Base-by-base conservation (phyloP, 2,888 invertebrate species). In the Caenorhabditis sinica region DNA sequence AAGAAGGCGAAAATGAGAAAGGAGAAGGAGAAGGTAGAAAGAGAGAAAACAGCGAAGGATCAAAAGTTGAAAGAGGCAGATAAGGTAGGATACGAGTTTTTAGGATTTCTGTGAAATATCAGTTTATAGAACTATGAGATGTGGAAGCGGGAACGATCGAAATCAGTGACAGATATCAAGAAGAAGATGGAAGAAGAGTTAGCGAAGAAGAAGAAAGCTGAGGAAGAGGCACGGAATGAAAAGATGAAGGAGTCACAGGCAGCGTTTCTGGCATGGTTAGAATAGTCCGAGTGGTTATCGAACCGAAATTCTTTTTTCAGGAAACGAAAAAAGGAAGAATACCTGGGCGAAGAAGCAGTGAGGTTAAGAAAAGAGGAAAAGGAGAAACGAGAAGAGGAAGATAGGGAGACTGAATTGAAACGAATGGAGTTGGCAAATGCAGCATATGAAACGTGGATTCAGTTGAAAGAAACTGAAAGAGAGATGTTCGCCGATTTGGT, bases 361-460 rank as follows among this genome's bases (percentile, higher is more conserved):
- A 61, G 56, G n/a, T n/a, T 53, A 15, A 49, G 58, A 40, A 61
- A 71, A 36, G 71, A 79, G 56, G 28, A 33, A 15, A n/a, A 56
- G 30, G 51, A 61, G n/a, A 73, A 58, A 17, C 11, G 28, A n/a
- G 43, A 45, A 25, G 75, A 83, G 43, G 74, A 79, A 6, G 20
- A 69, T 17, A 65, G 8, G 13, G 63, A 63, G 17, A 25, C 25
- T 13, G 43, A 80, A 25, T 11, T 58, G 25, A 72, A 74, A 65
- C 68, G 66, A 11, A 20, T 74, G 17, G 40, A 85, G 25, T 63
- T 83, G 49, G 88, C 87, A 23, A 75, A 83, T 33, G 83, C 85
- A 45, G 88, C 88, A 15, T 88, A 86, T 33, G 79, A 86, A 49
- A 85, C 85, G 0, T 88, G 88, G 88, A 58, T 88, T 20, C 83